A percentile compares a stretch with the other conserved stretches of the same genome.
Evolutionary conservation across 2,113 vertebrate genomes (phyloP).

Genomic region (Crypturellus undulatus): DNA sequence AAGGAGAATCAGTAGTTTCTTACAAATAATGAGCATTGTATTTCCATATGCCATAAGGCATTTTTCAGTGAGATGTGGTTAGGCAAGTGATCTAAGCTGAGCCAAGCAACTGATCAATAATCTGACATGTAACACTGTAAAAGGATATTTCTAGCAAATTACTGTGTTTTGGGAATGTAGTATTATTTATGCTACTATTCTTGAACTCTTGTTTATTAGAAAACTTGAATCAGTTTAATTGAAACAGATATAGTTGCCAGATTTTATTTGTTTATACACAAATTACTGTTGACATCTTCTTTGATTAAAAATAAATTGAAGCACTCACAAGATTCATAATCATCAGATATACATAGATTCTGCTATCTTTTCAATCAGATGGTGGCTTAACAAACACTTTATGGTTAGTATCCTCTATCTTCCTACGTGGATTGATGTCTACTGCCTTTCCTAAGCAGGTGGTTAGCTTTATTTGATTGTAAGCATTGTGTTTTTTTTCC

Average conservation of each 20-base stretch:
- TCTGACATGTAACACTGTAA: background rate
- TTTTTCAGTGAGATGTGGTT: background rate
- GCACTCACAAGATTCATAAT: background rate
- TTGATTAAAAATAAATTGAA: background rate
- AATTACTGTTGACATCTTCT: background rate
- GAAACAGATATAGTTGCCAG: background rate
- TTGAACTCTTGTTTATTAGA: background rate
- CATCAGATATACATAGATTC: background rate
- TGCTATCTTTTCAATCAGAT: background rate
- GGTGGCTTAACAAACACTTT: background rate
- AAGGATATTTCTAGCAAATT: background rate
- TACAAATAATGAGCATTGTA: background rate
- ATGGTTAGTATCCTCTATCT: background rate
- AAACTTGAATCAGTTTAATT: conserved; percentile 13
- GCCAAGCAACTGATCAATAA: background rate
- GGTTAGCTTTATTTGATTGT: conserved; percentile 1
- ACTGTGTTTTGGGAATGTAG: background rate
- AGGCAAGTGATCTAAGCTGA: background rate
- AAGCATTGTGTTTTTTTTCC: background rate
- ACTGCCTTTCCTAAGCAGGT: background rate
- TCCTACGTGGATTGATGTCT: background rate
- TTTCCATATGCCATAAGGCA: background rate
- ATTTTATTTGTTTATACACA: background rate
- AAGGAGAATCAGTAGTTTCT: background rate
- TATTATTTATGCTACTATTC: background rate